Evolutionary conservation across 2,113 vertebrate genomes (phyloP).

Genomic region (Leptodactylus fuscus): DNA sequence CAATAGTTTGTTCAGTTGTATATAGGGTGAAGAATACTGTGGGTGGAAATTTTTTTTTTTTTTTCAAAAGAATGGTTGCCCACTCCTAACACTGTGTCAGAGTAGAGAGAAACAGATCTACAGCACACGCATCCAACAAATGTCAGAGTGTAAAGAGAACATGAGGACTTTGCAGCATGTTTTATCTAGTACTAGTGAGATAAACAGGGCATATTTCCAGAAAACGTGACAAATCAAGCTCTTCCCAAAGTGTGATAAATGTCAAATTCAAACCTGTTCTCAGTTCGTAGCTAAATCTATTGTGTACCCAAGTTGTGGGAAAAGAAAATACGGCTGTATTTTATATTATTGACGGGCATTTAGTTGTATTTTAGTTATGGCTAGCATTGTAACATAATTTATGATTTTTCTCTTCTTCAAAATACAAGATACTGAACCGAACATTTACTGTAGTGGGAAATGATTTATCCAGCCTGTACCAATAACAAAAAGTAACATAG

Average conservation of each 20-base stretch:
- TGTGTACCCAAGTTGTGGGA: background rate
- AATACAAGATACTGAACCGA: slow-evolving; percentile 15
- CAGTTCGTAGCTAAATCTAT: background rate
- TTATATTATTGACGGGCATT: slow-evolving; percentile 27
- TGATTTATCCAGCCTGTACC: slow-evolving; percentile 16
- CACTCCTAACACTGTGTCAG: background rate
- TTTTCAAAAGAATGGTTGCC: background rate
- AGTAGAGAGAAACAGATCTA: background rate
- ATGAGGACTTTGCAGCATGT: background rate
- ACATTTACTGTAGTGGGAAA: slow-evolving; percentile 17
- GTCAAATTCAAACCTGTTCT: background rate
- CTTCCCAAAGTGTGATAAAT: background rate
- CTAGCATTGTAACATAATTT: slow-evolving; percentile 20
- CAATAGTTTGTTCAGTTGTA: background rate
- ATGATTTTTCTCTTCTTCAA: slow-evolving; percentile 8
- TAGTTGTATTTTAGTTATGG: background rate
- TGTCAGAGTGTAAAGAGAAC: too few relatives aligned
- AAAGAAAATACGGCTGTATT: slow-evolving; percentile 1
- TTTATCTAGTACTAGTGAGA: background rate
- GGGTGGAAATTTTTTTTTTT: background rate
- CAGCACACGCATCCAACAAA: background rate
- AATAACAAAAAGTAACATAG: slow-evolving; percentile 17
- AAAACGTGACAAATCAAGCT: background rate
- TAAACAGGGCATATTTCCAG: background rate
- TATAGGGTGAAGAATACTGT: background rate